Conservation (phyloP, 2,797 vertebrate species). For the Artibeus lituratus region DNA sequence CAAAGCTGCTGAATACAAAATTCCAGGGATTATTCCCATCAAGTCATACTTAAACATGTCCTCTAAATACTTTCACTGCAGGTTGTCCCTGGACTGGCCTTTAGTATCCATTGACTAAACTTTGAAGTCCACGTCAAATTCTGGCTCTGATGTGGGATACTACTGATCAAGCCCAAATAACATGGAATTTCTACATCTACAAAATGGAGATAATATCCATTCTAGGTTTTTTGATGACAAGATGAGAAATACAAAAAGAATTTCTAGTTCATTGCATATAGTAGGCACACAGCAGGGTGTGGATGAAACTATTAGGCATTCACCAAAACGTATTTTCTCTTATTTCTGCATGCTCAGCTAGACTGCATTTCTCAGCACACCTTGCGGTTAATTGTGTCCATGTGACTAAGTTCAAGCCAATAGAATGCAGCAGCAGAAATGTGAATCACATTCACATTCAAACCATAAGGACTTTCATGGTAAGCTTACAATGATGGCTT, state of each 20-base stretch:
- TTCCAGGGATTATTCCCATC: not conserved
- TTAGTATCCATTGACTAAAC: not conserved
- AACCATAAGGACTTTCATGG: not conserved
- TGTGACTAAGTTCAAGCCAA: not conserved
- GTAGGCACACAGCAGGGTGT: not conserved
- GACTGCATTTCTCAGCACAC: not conserved
- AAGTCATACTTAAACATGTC: constrained; percentile 38
- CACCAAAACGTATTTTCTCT: not conserved
- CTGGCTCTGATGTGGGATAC: not conserved
- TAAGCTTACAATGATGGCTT: not conserved
- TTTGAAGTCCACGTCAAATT: constrained; percentile 11
- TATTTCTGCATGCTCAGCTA: not conserved
- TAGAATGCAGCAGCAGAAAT: not conserved
- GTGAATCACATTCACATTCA: not conserved
- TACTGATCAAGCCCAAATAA: not conserved
- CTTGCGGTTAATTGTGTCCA: not conserved
- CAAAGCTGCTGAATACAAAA: constrained; percentile 46
- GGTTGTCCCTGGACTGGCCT: not conserved
- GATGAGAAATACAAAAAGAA: not conserved
- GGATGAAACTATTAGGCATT: not conserved
- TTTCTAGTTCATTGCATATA: not conserved
- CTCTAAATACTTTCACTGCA: constrained; percentile 23
- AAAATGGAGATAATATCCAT: not conserved
- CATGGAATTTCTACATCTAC: not conserved
- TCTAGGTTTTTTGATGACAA: not conserved